phyloP scores from a whole-genome alignment of 2,797 vertebrate species.

The Sebastes matsubarae region DNA sequence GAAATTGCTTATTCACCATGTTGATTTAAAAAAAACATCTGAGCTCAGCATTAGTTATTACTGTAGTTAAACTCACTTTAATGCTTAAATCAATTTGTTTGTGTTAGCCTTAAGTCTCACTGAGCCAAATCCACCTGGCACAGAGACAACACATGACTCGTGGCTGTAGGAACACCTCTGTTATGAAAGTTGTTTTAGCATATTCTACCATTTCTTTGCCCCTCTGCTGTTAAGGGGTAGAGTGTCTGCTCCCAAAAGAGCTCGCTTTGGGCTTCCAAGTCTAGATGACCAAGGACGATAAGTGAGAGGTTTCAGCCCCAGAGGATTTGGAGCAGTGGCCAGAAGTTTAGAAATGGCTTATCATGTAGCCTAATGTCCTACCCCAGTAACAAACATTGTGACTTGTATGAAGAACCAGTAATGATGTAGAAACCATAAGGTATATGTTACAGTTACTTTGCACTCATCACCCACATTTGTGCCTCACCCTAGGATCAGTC shows the following conservation, averaged over 20 bases:
- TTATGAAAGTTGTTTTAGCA: not conserved
- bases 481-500: conserved; percentile 78
- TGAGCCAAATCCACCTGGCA: too few relatives aligned
- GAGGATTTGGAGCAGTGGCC: not conserved
- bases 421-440: not conserved
- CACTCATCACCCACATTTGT: not conserved
- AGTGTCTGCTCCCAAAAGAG: not conserved
- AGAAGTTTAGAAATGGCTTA: not conserved
- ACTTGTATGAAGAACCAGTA: not conserved
- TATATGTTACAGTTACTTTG: not conserved
- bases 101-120: too few relatives aligned
- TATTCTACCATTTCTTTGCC: not conserved
- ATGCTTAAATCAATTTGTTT: too few relatives aligned
- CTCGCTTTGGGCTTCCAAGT: not conserved
- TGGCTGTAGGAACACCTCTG: too few relatives aligned
- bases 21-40: too few relatives aligned
- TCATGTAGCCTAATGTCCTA: not conserved
- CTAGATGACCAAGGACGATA: not conserved
- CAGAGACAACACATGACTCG: too few relatives aligned
- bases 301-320: not conserved
- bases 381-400: not conserved
- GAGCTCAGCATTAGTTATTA: too few relatives aligned
- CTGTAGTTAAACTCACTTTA: too few relatives aligned
- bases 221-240: not conserved
- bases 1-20: too few relatives aligned